A percentile compares a stretch with the other conserved stretches of the same genome.
These are phyloP conservation scores for Sciurus vulgaris DNA, from an alignment of 2,797 vertebrate species.

Conservation along the genomic window DNA sequence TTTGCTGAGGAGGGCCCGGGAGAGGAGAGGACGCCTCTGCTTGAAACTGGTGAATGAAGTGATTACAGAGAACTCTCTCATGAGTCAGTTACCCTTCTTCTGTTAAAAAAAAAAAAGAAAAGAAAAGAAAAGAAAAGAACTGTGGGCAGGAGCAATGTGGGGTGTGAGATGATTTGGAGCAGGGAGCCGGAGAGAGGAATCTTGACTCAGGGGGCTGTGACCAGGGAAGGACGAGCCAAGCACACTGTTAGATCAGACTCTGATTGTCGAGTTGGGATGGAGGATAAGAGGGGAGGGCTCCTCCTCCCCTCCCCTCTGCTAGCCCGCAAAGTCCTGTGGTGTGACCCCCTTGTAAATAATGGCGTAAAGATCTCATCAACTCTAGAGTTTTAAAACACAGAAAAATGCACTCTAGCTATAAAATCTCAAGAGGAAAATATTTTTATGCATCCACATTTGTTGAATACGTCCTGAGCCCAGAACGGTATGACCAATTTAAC, in stretches of 20 bases:
- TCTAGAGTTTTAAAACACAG: conserved; percentile 17
- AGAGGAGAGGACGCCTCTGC: background rate
- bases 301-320: background rate
- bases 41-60: background rate
- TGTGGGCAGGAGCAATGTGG: background rate
- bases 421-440: background rate
- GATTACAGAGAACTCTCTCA: background rate
- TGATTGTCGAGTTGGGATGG: background rate
- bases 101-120: background rate
- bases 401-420: background rate
- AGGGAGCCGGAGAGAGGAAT: background rate
- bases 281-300: background rate
- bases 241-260: too few relatives aligned
- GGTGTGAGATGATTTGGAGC: background rate
- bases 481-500: background rate
- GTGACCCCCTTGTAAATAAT: background rate
- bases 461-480: background rate
- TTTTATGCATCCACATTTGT: background rate
- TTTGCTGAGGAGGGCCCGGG: background rate
- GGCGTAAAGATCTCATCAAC: background rate
- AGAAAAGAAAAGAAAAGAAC: background rate
- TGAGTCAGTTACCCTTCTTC: background rate
- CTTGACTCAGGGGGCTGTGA: background rate
- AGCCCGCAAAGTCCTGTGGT: background rate
- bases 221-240: background rate